Evolutionary conservation across 35 echinoderm and acorn worm genomes (phyloP).

Genomic region (Lytechinus pictus): DNA sequence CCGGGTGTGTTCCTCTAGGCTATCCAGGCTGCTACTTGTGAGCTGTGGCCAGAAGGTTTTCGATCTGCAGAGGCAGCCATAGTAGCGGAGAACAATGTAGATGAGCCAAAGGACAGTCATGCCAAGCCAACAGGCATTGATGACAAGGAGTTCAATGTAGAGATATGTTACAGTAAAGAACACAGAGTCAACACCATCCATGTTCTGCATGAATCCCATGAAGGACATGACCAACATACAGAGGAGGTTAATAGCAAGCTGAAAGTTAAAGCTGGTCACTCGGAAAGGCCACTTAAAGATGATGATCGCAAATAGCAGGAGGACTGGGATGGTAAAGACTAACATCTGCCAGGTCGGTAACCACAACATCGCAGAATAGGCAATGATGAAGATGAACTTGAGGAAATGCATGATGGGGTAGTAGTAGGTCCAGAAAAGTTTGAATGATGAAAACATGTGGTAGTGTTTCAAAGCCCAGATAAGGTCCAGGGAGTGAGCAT

Average conservation of each 20-base stretch:
- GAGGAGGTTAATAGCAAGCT: constrained; percentile 74
- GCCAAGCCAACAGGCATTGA: constrained; percentile 70
- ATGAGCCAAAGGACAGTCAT: constrained; percentile 82
- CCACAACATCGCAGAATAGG: constrained; percentile 78
- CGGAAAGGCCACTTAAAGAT: constrained; percentile 88
- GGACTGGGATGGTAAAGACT: constrained; percentile 59
- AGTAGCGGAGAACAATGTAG: constrained; percentile 78
- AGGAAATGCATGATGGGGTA: constrained; percentile 85
- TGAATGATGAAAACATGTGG: constrained; percentile 93
- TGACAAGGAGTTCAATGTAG: constrained; percentile 72
- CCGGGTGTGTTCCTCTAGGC: constrained; percentile 79
- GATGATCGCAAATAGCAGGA: constrained; percentile 72
- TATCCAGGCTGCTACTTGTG: constrained; percentile 64
- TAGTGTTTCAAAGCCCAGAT: constrained; percentile 93
- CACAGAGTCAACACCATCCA: constrained; percentile 61
- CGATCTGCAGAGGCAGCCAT: constrained; percentile 67
- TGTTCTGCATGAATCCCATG: constrained; percentile 89
- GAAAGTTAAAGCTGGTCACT: constrained; percentile 84
- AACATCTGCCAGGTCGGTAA: constrained; percentile 77
- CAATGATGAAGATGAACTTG: constrained; percentile 74
- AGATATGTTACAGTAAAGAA: constrained; percentile 81
- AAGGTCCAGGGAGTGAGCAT: constrained; percentile 76
- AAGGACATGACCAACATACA: constrained; percentile 70
- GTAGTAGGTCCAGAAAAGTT: constrained; percentile 94
- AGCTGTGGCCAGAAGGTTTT: constrained; percentile 88